Base-by-base conservation (phyloP, 2,888 invertebrate species). In the Alentia gelatinosa region DNA sequence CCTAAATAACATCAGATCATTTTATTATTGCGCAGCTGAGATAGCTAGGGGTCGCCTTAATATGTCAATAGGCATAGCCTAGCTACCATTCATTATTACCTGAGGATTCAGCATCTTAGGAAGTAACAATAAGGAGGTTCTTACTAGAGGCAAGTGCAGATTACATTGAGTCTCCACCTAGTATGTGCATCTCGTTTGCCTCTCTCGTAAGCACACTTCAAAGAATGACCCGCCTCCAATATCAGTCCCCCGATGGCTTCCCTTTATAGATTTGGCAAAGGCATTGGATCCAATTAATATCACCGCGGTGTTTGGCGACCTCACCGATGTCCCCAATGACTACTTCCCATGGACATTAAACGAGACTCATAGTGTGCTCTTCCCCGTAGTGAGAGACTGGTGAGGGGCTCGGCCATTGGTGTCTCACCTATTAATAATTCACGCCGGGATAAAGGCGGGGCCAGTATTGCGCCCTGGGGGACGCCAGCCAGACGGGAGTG, bases 271-370 rank as follows among this genome's bases (percentile, higher is more conserved):
- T 56, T 19, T n/a, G 23, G 56, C 56, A 4, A 19, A 56, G 56
- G 56, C 9, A 56, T 56, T 56, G 23, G 56, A 56, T 56, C 56
- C 56, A 56, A 56, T 56, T 56, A 56, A 56, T 56, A 56, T 56
- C n/a, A n/a, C 56, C n/a, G 56, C n/a, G 56, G 56, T n/a, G 56
- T n/a, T 56, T 56, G 56, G 56, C 56, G 56, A 56, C 56, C 56
- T n/a, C n/a, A n/a, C 56, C 56, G 23, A 19, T 3, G n/a, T 56
- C 56, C 56, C 56, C 56, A 56, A n/a, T 56, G 56, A 56, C 56
- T 56, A 56, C 56, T 56, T 56, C 56, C 56, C n/a, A n/a, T n/a
- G 56, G 56, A 56, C 56, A 56, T 56, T 56, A 56, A 56, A 56
- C 23, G 56, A n/a, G 56, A n/a, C n/a, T 56, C 23, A 1, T 19